These are phyloP conservation scores for Caenorhabditis uteleia DNA, from an alignment of 2,888 invertebrate genomes.

Conservation along the genomic window DNA sequence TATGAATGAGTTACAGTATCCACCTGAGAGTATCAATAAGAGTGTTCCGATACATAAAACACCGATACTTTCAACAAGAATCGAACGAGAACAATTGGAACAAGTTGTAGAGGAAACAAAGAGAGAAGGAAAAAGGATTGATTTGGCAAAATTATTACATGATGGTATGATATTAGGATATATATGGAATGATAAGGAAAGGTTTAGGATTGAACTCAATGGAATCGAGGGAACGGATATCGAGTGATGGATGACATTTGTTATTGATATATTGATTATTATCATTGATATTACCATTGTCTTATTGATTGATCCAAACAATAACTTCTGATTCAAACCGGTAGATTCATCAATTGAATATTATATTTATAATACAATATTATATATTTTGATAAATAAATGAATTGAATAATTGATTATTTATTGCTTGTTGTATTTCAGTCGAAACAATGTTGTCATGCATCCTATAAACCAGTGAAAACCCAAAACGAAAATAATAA, in stretches of 20 bases:
- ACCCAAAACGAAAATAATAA: slow-evolving; percentile 4
- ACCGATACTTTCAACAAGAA: slow-evolving; percentile 21
- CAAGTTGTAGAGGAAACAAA: slow-evolving; percentile 16
- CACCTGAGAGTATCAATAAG: slow-evolving; percentile 15
- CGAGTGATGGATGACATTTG: not conserved
- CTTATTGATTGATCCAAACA: not conserved
- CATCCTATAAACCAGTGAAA: too few species aligned
- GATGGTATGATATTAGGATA: slow-evolving; percentile 15
- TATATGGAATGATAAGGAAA: not conserved
- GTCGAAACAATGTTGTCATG: not conserved
- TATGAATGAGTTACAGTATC: slow-evolving; percentile 19
- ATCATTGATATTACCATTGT: not conserved
- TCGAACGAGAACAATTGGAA: slow-evolving; percentile 6
- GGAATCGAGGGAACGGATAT: slow-evolving; percentile 27
- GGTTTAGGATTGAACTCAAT: slow-evolving; percentile 23
- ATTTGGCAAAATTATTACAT: slow-evolving; percentile 17
- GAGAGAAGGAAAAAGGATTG: slow-evolving; percentile 11
- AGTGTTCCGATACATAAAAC: slow-evolving; percentile 26
- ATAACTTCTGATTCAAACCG: not conserved
- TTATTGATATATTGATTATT: not conserved
- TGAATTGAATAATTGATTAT: too few species aligned
- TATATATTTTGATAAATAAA: too few species aligned
- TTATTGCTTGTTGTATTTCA: slow-evolving; percentile 3
- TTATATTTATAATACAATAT: too few species aligned
- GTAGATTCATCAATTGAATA: too few species aligned